Percentiles rank a stretch among this genome's conserved stretches.
phyloP scores from a whole-genome alignment of 2,797 vertebrate genomes.

The Luscinia luscinia region DNA sequence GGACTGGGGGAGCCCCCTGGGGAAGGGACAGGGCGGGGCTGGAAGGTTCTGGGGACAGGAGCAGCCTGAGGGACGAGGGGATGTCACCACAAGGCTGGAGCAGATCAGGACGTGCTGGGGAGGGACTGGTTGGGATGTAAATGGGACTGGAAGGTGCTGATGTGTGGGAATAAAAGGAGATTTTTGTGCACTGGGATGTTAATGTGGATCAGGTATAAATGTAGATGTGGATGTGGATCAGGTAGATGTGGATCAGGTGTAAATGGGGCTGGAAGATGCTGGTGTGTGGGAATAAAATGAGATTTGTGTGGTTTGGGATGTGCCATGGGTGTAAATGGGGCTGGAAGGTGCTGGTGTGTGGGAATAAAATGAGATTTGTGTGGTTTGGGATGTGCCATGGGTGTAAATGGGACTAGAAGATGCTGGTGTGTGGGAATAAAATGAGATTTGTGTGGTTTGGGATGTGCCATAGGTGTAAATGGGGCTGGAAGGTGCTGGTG shows the following conservation, averaged over 20 bases:
- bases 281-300: background rate
- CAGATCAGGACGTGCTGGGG: accelerated
- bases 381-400: too few species aligned
- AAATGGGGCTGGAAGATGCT: too few species aligned
- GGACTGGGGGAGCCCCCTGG: background rate
- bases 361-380: background rate
- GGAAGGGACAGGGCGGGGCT: background rate
- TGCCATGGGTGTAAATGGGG: too few species aligned
- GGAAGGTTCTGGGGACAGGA: background rate
- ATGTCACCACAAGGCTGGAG: background rate
- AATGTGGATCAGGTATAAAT: too few species aligned
- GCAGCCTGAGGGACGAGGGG: background rate
- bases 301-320: background rate
- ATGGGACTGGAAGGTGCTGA: background rate
- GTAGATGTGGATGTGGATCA: too few species aligned
- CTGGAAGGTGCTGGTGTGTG: too few species aligned
- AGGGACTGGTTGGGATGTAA: background rate
- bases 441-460: background rate
- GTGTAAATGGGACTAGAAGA: too few species aligned
- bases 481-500: too few species aligned
- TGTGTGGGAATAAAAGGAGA: background rate
- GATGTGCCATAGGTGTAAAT: background rate
- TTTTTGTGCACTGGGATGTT: background rate
- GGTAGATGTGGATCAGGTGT: too few species aligned
- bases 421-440: background rate